These are phyloP conservation scores for Oophaga sylvatica DNA, from an alignment of 2,797 vertebrate species.

Conservation along the genomic window DNA sequence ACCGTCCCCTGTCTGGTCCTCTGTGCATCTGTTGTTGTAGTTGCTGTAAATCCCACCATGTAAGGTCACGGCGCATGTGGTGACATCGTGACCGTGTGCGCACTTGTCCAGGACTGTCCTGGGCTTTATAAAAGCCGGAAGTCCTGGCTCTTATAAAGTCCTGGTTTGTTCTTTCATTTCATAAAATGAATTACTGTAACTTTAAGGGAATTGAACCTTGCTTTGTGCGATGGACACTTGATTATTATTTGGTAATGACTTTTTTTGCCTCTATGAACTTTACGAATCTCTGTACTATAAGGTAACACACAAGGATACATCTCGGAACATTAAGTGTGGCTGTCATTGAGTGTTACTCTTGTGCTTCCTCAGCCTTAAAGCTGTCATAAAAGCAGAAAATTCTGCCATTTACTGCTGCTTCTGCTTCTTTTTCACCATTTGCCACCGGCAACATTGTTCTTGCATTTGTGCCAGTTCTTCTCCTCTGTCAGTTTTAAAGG, in stretches of 20 bases:
- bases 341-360: conserved; percentile 12
- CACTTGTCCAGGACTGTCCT: too few species aligned
- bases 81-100: too few species aligned
- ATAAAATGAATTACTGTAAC: not conserved
- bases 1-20: too few species aligned
- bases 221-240: not conserved
- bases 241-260: not conserved
- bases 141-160: too few species aligned
- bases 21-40: too few species aligned
- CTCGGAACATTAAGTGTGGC: not conserved
- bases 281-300: not conserved
- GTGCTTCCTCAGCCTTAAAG: conserved; percentile 8
- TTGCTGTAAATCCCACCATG: too few species aligned
- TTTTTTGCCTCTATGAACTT: not conserved
- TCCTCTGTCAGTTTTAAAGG: conserved; percentile 36
- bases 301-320: not conserved
- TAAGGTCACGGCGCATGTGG: too few species aligned
- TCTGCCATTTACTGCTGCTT: conserved; percentile 22
- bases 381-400: conserved; percentile 27
- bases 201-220: not conserved
- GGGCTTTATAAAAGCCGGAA: too few species aligned
- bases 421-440: conserved; percentile 12
- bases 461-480: conserved; percentile 40
- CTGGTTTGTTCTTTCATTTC: too few species aligned
- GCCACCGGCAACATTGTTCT: conserved; percentile 29